Evolutionary conservation across 2,797 vertebrate species (phyloP).

Genomic region (Emys orbicularis): DNA sequence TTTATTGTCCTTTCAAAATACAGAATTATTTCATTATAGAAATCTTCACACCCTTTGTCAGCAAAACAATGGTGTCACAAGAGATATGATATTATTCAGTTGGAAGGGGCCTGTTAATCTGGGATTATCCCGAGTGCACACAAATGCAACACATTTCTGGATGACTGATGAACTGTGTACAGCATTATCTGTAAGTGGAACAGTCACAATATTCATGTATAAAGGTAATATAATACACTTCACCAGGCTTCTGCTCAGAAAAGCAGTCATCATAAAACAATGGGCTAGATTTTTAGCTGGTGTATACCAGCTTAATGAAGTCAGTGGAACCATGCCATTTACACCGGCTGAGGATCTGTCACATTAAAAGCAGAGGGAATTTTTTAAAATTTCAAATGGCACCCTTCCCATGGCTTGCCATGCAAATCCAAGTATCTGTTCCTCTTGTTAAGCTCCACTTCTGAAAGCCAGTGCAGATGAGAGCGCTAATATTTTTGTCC

Average conservation of each 20-base stretch:
- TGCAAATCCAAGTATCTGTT: not conserved
- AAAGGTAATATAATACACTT: not conserved
- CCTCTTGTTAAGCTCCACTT: not conserved
- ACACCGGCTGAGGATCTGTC: not conserved
- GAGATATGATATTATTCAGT: not conserved
- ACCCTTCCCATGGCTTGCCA: not conserved
- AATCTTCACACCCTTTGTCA: not conserved
- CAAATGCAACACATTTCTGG: not conserved
- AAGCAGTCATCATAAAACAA: constrained; percentile 1
- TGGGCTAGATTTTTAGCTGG: constrained; percentile 11
- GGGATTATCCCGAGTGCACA: not conserved
- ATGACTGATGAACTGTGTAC: not conserved
- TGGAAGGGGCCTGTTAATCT: not conserved
- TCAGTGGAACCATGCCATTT: not conserved
- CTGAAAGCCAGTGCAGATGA: not conserved
- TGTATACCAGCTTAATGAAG: not conserved
- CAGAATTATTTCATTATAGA: not conserved
- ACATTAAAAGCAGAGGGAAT: not conserved
- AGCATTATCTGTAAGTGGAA: not conserved
- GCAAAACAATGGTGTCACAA: not conserved
- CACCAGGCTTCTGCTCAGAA: not conserved
- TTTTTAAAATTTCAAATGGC: not conserved
- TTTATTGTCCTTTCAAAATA: not conserved
- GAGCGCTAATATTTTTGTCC: not conserved
- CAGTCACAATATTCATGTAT: not conserved